These are phyloP conservation scores for Stylophora pistillata DNA, from an alignment of 64 coral and sea anemone species.

Conservation along the genomic window DNA sequence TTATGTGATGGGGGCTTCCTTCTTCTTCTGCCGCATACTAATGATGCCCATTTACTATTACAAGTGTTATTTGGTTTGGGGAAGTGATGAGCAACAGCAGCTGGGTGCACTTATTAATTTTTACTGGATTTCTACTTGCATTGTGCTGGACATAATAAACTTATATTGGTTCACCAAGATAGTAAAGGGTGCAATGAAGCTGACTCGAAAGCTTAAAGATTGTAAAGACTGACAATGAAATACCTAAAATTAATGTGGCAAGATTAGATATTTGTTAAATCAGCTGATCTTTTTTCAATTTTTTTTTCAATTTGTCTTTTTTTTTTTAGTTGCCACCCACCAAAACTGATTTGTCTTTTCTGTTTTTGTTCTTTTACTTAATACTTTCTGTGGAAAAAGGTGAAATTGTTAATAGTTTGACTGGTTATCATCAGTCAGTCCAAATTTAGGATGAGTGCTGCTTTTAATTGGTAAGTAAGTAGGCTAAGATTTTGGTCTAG, in stretches of 20 bases:
- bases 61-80: constrained; percentile 69
- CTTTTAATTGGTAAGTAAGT: no score
- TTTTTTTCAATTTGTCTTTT: no score
- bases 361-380: no score
- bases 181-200: constrained; percentile 77
- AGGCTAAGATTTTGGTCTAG: no score
- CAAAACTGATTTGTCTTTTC: no score
- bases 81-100: constrained; percentile 27
- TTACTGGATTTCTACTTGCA: constrained; percentile 80
- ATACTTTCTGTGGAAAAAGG: no score
- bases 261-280: not conserved
- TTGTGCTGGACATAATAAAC: constrained; percentile 81
- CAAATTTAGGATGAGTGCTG: no score
- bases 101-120: constrained; percentile 61
- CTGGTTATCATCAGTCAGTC: no score
- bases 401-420: no score
- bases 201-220: constrained; percentile 54
- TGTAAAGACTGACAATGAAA: not conserved
- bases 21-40: constrained; percentile 78
- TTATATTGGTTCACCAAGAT: constrained; percentile 97
- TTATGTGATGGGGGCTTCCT: constrained; percentile 66
- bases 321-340: no score
- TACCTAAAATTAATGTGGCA: not conserved
- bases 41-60: constrained; percentile 96
- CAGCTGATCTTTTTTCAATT: no score